These are phyloP conservation scores for Silurus asotus DNA, from an alignment of 2,113 vertebrate genomes.

Conservation along the genomic window DNA sequence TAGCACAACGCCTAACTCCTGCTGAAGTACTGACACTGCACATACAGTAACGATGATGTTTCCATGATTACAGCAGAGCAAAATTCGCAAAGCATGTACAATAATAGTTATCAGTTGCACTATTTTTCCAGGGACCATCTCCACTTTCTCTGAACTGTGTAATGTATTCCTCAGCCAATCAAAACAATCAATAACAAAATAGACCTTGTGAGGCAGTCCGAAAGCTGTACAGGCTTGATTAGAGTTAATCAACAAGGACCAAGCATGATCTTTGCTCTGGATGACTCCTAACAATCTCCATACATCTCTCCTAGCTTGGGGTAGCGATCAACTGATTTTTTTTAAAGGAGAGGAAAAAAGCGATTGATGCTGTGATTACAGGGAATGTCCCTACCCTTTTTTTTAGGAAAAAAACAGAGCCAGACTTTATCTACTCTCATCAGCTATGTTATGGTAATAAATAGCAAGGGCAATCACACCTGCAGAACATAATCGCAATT, in stretches of 20 bases:
- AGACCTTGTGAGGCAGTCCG: conserved; percentile 52
- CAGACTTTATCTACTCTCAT: conserved; percentile 63
- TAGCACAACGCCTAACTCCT: neutral
- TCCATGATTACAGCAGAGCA: neutral
- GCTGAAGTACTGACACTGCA: neutral
- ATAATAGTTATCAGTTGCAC: conserved; percentile 8
- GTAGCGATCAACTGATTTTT: conserved; percentile 65
- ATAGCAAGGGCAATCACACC: conserved; percentile 47
- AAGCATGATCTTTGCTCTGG: conserved; percentile 54
- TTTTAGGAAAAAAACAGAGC: conserved; percentile 36
- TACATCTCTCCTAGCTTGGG: conserved; percentile 15
- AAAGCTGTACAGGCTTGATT: conserved; percentile 66
- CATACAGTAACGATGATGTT: neutral
- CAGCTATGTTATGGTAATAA: conserved; percentile 53
- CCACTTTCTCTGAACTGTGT: neutral
- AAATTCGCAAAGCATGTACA: neutral
- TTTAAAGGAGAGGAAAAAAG: conserved; percentile 60
- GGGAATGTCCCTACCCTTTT: conserved; percentile 49
- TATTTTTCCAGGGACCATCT: neutral
- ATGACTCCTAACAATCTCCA: conserved; percentile 59
- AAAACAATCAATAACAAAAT: conserved; percentile 63
- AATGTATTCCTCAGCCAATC: conserved; percentile 58
- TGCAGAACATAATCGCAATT: neutral
- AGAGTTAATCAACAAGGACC: conserved; percentile 70
- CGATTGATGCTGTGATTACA: conserved; percentile 67